These are phyloP conservation scores for Drosophila aldrichi DNA, from an alignment of 2,888 invertebrate genomes.

Conservation along the genomic window DNA sequence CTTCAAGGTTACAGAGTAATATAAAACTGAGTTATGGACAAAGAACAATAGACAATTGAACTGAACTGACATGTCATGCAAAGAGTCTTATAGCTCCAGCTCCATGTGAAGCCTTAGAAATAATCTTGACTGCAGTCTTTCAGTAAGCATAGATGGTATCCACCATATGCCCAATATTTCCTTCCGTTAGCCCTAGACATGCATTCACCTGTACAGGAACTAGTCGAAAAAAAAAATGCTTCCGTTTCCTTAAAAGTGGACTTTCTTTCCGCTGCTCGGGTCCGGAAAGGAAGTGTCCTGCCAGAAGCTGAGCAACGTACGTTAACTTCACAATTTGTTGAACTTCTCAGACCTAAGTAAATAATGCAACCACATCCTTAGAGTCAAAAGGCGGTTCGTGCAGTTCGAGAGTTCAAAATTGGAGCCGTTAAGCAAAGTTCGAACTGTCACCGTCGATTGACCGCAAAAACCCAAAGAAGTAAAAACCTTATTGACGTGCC, in stretches of 20 bases:
- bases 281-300: conserved; percentile 48
- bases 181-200: background rate
- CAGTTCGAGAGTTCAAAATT: conserved; percentile 21
- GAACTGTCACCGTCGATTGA: conserved; percentile 61
- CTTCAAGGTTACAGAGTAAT: too few species aligned
- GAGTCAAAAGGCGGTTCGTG: conserved; percentile 16
- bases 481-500: conserved; percentile 56
- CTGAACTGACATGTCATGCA: too few species aligned
- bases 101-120: background rate
- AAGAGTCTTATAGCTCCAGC: too few species aligned
- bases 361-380: conserved; percentile 73
- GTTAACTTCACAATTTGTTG: conserved; percentile 34
- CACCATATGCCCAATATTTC: background rate
- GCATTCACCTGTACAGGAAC: conserved; percentile 48
- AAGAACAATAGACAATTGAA: too few species aligned
- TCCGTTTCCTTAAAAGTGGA: conserved; percentile 53
- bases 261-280: conserved; percentile 20
- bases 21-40: too few species aligned
- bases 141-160: background rate
- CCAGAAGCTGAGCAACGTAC: background rate
- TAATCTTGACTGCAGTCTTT: background rate
- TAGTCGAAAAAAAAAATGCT: conserved; percentile 18
- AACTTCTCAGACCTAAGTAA: conserved; percentile 57
- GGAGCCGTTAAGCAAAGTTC: conserved; percentile 74
- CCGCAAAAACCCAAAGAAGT: conserved; percentile 59